Evolutionary conservation across 2,888 invertebrate genomes (phyloP).

Genomic region (Yponomeuta evonymella): DNA sequence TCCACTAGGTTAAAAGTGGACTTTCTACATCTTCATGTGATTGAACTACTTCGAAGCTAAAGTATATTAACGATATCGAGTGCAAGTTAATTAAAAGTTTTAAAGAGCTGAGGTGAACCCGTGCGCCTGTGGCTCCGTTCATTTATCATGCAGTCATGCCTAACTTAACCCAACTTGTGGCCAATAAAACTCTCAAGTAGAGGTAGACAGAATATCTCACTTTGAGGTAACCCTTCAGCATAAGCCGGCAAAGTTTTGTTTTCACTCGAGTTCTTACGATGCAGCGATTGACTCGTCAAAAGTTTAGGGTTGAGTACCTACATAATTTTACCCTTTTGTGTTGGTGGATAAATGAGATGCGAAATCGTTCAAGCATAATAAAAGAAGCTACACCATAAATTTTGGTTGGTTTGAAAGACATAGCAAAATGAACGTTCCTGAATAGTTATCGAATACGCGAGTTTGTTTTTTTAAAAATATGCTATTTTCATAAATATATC

Average conservation of each 20-base stretch:
- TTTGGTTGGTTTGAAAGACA: no score
- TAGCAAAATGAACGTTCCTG: no score
- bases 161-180: not conserved
- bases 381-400: no score
- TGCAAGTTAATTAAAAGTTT: not conserved
- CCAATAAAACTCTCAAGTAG: slow-evolving; percentile 3
- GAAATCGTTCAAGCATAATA: no score
- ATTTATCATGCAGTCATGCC: slow-evolving; percentile 6
- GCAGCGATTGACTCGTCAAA: not conserved
- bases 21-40: not conserved
- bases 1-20: not conserved
- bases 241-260: not conserved
- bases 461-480: no score
- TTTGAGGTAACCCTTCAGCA: not conserved
- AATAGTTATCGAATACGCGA: no score
- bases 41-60: not conserved
- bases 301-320: not conserved
- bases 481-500: no score
- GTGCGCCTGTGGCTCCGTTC: not conserved
- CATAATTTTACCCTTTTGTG: no score
- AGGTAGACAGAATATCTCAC: not conserved
- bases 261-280: not conserved
- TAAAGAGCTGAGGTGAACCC: not conserved
- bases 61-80: not conserved
- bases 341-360: no score